Conservation (phyloP, 2,888 invertebrate species). For the Alentia gelatinosa region DNA sequence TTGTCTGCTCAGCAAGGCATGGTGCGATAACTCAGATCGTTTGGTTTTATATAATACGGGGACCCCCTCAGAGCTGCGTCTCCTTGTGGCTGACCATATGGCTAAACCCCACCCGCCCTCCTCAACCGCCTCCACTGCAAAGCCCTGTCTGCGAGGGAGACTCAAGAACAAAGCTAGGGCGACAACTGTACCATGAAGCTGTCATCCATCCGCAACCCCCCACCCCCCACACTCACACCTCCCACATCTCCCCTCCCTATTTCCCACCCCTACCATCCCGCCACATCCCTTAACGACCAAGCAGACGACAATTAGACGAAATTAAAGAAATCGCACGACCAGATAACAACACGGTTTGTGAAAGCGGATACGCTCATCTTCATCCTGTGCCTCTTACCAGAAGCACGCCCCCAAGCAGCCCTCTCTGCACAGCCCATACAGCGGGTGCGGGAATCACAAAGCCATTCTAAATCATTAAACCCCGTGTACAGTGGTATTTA, state of each 20-base stretch:
- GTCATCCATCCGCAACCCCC: not conserved
- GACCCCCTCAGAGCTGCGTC: slow-evolving; percentile 9
- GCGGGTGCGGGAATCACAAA: not conserved
- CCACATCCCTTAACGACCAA: not conserved
- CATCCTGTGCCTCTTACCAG: not conserved
- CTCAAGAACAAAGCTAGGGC: not conserved
- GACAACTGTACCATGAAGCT: not conserved
- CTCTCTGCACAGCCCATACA: not conserved
- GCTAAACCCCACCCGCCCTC: not conserved
- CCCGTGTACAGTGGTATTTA: not conserved
- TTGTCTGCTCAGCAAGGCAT: slow-evolving; percentile 9
- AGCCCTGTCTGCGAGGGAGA: not conserved
- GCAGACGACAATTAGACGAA: slow-evolving; percentile 40
- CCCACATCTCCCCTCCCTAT: not conserved
- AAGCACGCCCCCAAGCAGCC: not conserved
- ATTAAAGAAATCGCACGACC: slow-evolving; percentile 32
- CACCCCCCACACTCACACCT: not conserved
- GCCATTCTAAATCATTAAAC: slow-evolving; percentile 22
- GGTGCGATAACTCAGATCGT: not conserved
- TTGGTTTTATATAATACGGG: slow-evolving; percentile 25
- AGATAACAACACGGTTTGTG: not conserved
- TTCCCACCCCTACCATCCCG: not conserved
- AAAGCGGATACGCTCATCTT: not conserved
- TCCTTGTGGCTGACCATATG: not conserved
- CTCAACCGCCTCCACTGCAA: not conserved